Evolutionary conservation across 2,888 invertebrate species (phyloP).

Genomic region (Drosophila tanythrix): DNA sequence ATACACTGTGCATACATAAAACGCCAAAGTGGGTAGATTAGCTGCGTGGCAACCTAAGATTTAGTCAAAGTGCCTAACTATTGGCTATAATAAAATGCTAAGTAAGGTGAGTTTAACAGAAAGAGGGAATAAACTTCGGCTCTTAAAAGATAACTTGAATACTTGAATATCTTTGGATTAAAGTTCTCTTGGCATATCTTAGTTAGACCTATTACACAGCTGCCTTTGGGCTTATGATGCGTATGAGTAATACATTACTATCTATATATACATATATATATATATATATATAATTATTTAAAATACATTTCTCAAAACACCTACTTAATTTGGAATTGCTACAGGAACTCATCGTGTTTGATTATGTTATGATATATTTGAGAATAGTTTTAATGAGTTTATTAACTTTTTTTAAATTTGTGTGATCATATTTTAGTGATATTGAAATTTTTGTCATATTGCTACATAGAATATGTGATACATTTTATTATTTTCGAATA

Average conservation of each 20-base stretch:
- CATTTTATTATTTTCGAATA: not conserved
- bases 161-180: not conserved
- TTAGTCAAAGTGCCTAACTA: conserved; percentile 18
- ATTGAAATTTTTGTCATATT: not conserved
- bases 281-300: not conserved
- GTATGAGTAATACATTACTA: not conserved
- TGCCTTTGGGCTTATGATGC: too few relatives aligned
- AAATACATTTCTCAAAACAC: not conserved
- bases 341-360: not conserved
- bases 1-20: conserved; percentile 42
- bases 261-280: not conserved
- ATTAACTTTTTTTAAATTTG: not conserved
- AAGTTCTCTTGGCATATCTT: not conserved
- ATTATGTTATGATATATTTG: not conserved
- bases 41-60: conserved; percentile 34
- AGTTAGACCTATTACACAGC: not conserved
- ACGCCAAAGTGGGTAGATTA: conserved; percentile 67
- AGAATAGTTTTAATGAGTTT: not conserved
- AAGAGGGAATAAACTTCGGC: not conserved
- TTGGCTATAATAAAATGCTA: conserved; percentile 16
- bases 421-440: not conserved
- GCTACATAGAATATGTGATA: not conserved
- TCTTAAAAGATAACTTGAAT: not conserved
- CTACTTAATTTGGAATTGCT: not conserved
- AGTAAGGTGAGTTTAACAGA: not conserved